Base-by-base conservation (phyloP, 1,140 invertebrate genomes). In the Trachymyrmex septentrionalis region DNA sequence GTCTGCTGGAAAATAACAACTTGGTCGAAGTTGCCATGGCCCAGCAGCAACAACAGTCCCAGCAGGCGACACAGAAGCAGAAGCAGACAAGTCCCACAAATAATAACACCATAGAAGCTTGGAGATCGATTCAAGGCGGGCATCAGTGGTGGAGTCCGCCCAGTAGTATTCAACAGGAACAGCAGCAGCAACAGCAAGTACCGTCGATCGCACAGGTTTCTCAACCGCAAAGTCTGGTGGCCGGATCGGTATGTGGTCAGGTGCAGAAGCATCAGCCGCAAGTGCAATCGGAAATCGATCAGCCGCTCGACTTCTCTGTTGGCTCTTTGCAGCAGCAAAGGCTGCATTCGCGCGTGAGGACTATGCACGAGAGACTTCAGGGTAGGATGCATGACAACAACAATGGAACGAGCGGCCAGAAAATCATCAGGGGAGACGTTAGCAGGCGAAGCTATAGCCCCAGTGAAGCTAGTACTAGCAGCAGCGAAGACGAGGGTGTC, bases 71-170 rank as follows among this genome's bases (percentile, higher is more conserved):
- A n/a, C 93, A 92, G 57, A 95, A 95, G 50, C 94, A 95, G 38
- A 95, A 95, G 19, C 94, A 95, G 50, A 93, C 91, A 3, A 95
- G 95, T 72, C 95, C 95, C 6, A 95, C 94, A 7, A 95, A 95
- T 85, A 95, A 95, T 66, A 95, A 95, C 61, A 95, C 94, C 9
- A 95, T 95, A 30, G 95, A 95, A 30, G 94, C 92, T 12, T 95
- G 95, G 95, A 91, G 95, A 44, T 93, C 94, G 12, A 93, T 95
- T 7, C 94, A 95, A 55, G 92, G 94, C 50, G 92, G 94, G 0
- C 94, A 95, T 75, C 94, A 95, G 77, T 95, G 95, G 95, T 95
- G 95, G 94, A 95, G 88, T 87, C 89, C 94, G 16, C 87, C 93
- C 0, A 88, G 67, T 50, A 87, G 76, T 55, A 88, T 91, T 38